Conservation (phyloP, 2,113 vertebrate genomes). For the Amphiprion percula region DNA sequence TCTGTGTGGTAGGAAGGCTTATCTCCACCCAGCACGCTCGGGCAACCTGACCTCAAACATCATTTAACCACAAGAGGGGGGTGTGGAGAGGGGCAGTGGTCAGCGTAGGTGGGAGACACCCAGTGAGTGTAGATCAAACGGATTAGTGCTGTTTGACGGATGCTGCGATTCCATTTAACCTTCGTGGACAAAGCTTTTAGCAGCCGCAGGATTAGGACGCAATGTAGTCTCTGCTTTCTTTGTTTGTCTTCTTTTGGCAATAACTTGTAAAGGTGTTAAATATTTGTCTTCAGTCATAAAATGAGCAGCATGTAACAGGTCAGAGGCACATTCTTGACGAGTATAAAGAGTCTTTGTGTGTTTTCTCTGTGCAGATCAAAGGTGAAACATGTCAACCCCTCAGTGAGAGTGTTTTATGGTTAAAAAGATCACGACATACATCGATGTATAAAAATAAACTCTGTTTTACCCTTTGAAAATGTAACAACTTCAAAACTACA, state of each 20-base stretch:
- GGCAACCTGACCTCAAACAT: slow-evolving; percentile 31
- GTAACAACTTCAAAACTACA: too few relatives aligned
- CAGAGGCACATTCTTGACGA: background rate
- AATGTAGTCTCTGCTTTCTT: background rate
- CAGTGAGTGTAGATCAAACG: background rate
- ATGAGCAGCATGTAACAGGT: background rate
- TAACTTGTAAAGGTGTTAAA: background rate
- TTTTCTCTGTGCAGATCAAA: background rate
- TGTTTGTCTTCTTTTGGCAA: background rate
- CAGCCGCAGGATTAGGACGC: background rate
- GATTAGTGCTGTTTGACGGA: slow-evolving; percentile 44
- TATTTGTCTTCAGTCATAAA: background rate
- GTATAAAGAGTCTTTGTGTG: background rate
- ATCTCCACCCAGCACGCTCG: slow-evolving; percentile 10
- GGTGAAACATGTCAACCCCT: background rate
- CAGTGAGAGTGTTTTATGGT: background rate
- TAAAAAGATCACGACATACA: background rate
- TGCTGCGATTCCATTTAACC: slow-evolving; percentile 22
- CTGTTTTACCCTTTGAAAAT: too few relatives aligned
- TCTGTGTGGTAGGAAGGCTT: background rate
- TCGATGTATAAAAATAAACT: background rate
- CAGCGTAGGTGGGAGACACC: slow-evolving; percentile 17
- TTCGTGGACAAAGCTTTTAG: background rate
- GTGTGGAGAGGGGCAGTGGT: slow-evolving; percentile 36
- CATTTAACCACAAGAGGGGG: slow-evolving; percentile 56